A percentile compares a stretch with the other conserved stretches of the same genome.
Evolutionary conservation across 2,797 vertebrate genomes (phyloP).

Genomic region (Hoplostethus atlanticus): DNA sequence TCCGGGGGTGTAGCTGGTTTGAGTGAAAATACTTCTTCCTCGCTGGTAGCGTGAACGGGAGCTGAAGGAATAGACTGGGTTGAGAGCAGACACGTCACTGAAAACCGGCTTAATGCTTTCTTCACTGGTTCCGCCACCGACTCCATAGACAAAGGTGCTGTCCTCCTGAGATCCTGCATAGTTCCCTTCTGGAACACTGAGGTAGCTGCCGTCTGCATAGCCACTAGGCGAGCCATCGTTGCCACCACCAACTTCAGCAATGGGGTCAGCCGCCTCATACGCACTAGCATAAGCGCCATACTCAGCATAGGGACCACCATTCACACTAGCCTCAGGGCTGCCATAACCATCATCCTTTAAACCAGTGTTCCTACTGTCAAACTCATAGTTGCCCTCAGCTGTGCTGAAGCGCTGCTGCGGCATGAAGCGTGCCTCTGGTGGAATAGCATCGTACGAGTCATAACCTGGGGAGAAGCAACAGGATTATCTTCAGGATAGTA

Average conservation of each 20-base stretch:
- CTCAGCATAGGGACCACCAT: too few species aligned
- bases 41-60: constrained; percentile 44
- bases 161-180: not conserved
- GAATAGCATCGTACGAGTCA: not conserved
- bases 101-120: constrained; percentile 22
- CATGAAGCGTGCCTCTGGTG: not conserved
- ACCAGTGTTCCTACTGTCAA: not conserved
- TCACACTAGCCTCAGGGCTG: too few species aligned
- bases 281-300: too few species aligned
- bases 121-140: not conserved
- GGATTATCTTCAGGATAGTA: not conserved
- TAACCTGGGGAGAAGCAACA: not conserved
- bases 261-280: too few species aligned
- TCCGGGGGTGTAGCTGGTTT: constrained; percentile 42
- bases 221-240: not conserved
- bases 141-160: not conserved
- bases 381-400: not conserved
- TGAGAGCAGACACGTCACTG: constrained; percentile 39
- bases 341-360: not conserved
- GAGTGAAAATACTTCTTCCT: constrained; percentile 12
- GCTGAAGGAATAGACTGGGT: constrained; percentile 35
- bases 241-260: too few species aligned
- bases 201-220: not conserved
- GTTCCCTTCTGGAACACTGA: not conserved
- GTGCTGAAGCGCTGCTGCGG: not conserved